phyloP scores from a whole-genome alignment of 2,113 vertebrate species.

The Orycteropus afer region DNA sequence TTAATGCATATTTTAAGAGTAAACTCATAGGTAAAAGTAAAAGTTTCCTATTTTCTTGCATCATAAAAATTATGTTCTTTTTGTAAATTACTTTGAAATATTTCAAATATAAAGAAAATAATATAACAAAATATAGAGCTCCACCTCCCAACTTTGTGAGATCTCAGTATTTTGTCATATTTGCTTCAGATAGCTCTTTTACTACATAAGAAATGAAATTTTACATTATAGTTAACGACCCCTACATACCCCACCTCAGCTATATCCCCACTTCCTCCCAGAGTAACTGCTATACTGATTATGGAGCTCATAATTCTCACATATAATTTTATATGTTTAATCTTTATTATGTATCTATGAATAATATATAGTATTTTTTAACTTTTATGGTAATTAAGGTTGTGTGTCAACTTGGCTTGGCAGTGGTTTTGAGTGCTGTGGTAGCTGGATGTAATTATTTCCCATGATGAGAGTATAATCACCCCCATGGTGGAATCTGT shows the following conservation, averaged over 20 bases:
- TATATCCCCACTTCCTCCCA: background rate
- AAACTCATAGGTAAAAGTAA: background rate
- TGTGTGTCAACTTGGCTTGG: too few relatives aligned
- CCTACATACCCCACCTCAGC: background rate
- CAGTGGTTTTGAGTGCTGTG: too few relatives aligned
- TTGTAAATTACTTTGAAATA: background rate
- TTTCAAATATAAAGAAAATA: background rate
- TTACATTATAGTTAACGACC: background rate
- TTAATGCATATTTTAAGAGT: too few relatives aligned
- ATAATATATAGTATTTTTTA: background rate
- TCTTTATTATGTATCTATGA: background rate
- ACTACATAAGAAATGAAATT: background rate
- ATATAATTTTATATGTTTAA: background rate
- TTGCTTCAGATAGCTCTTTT: background rate
- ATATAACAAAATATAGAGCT: too few relatives aligned
- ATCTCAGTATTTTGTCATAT: too few relatives aligned
- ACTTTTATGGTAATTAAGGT: too few relatives aligned
- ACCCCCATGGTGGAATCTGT: too few relatives aligned
- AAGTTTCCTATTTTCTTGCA: background rate
- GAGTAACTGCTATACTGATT: background rate
- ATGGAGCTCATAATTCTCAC: background rate
- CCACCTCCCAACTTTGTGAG: too few relatives aligned
- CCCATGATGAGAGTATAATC: too few relatives aligned
- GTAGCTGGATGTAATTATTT: too few relatives aligned
- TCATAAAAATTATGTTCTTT: background rate